Base-by-base conservation (phyloP, 2,888 invertebrate genomes). In the Epinotia ramella region DNA sequence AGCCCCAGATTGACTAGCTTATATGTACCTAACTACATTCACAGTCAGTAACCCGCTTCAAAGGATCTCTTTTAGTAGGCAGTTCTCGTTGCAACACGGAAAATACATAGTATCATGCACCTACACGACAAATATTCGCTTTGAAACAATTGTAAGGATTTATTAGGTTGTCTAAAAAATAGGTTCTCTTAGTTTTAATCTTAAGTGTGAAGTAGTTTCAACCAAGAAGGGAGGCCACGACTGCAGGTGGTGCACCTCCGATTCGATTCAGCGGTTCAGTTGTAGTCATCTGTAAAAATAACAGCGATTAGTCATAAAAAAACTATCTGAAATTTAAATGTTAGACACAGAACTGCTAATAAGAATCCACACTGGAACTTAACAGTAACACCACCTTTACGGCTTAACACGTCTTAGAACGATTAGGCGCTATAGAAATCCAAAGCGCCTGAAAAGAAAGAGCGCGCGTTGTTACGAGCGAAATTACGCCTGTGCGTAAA, bases 221-320 rank as follows among this genome's bases (percentile, higher is more conserved):
- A 53, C 90, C 90, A 24, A 90, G 79, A 40, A 90, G 80, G 46
- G 88, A 77, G 16, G 91, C 88, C 20, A 89, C 81, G 9, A 82
- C 78, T 56, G 79, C 77, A 12, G 80, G 76, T 13, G 81, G 78
- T 3, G 59, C 73, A 28, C 64, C 78, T 44, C 49, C 75, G 24
- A 76, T 60, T 56, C 44, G 68, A 13, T 66, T 73, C 9, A 66
- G 20, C 1, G 59, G 16, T 5, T 62, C 71, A 62, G 28, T n/a
- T 5, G 53, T 44, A 7, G 66, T 71, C 6, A 62, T 71, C 75
- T 76, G 71, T 11, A 66, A 71, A 40, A n/a, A n/a, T 6, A 6
- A 16, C 33, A 33, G 33, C 33, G 33, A 33, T 49, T 16, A 49
- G 12, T 49, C 16, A 46, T 46, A 4, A 49, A 49, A 16, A 0